phyloP scores from a whole-genome alignment of 2,113 vertebrate species.

The Piaya cayana region DNA sequence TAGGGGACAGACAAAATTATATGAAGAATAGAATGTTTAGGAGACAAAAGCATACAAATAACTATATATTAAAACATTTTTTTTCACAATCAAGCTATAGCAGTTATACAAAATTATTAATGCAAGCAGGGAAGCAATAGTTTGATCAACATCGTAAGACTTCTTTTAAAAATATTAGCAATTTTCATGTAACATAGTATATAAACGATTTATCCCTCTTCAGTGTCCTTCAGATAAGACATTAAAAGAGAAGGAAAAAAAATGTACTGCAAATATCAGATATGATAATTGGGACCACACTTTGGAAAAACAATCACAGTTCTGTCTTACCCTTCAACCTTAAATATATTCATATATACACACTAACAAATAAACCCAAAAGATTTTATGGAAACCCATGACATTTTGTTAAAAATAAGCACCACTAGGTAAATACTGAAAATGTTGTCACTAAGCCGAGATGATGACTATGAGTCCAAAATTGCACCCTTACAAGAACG shows the following conservation, averaged over 20 bases:
- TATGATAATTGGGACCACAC: neutral
- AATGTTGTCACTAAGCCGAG: neutral
- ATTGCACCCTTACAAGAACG: neutral
- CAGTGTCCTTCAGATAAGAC: neutral
- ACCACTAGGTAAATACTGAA: neutral
- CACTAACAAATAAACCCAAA: too few relatives aligned
- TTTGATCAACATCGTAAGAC: neutral
- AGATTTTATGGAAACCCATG: neutral
- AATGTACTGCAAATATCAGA: neutral
- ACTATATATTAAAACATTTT: neutral
- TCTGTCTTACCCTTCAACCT: neutral
- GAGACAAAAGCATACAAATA: neutral
- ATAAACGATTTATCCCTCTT: neutral
- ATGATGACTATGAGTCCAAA: neutral
- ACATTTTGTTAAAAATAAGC: neutral
- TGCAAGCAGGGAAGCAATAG: neutral
- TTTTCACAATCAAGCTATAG: neutral
- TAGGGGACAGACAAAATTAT: neutral
- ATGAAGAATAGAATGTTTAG: neutral
- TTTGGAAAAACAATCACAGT: neutral
- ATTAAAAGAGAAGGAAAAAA: neutral
- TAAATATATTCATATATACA: too few relatives aligned
- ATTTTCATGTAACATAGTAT: neutral
- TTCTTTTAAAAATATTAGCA: neutral
- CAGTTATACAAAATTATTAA: neutral